Evolutionary conservation across 2,797 vertebrate genomes (phyloP).

Genomic region (Lateolabrax maculatus): DNA sequence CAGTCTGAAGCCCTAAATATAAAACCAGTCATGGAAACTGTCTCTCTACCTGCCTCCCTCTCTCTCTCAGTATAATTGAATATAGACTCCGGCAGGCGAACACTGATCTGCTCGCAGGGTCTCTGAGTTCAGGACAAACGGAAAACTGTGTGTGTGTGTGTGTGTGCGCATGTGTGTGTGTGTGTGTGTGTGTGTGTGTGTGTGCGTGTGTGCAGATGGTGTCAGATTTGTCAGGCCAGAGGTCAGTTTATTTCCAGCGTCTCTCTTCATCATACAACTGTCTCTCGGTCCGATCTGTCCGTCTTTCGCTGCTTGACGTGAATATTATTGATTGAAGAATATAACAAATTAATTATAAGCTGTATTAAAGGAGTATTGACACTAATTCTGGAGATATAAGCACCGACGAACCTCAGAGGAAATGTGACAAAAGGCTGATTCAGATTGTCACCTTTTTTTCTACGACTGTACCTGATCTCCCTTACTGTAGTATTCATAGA

Average conservation of each 20-base stretch:
- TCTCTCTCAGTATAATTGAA: constrained; percentile 41
- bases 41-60: constrained; percentile 34
- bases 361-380: no score
- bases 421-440: not conserved
- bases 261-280: constrained; percentile 62
- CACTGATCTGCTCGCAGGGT: constrained; percentile 52
- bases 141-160: constrained; percentile 57
- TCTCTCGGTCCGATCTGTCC: constrained; percentile 18
- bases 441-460: not conserved
- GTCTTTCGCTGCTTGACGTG: constrained; percentile 1
- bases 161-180: constrained; percentile 26
- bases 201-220: constrained; percentile 54
- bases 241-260: constrained; percentile 79
- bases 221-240: constrained; percentile 76
- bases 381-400: no score
- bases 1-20: constrained; percentile 56
- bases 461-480: not conserved
- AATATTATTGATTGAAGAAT: not conserved
- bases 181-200: constrained; percentile 42
- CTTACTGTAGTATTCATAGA: not conserved
- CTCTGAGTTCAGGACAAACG: constrained; percentile 72
- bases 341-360: not conserved
- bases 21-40: constrained; percentile 65
- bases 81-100: constrained; percentile 35
- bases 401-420: not conserved